Base-by-base conservation (phyloP, 2,888 invertebrate genomes). In the Zygothrica quintamaculata region DNA sequence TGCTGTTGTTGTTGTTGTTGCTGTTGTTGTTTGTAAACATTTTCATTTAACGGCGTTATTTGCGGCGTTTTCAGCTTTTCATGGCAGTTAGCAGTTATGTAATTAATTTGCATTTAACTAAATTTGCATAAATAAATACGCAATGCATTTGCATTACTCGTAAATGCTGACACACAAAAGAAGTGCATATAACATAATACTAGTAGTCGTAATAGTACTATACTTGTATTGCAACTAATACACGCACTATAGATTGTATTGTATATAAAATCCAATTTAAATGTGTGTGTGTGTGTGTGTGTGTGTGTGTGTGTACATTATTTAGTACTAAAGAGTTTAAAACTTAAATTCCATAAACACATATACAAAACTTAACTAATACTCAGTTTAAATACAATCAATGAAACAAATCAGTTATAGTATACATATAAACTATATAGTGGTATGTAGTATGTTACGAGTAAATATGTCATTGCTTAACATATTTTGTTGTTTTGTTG, bases 31-130 rank as follows among this genome's bases (percentile, higher is more conserved):
- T 68, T 59, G 81, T 69, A 74, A 80, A 84, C 84, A 80, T 65
- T 74, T 72, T 53, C 55, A 65, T 65, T 55, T 67, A 56, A 48
- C 22, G 44, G 65, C 39, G 22, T 15, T 59, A 51, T 13, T 67
- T 26, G 56, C 53, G 37, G 34, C 46, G 62, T 59, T 65, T 70
- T 65, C 59, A 65, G 74, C 60, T 60, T 73, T 68, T 66, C 69
- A 53, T 65, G 66, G 69, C 84, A 60, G 82, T 74, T 76, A 65
- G 58, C 64, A 69, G 82, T 66, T 78, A 61, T 75, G 58, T 76
- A 86, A 86, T 88, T 88, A 86, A 87, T 82, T 87, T 72, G 79
- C 70, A 84, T 87, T 84, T 74, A 87, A 88, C 72, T 81, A 84
- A 82, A 79, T 86, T 87, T 88, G 72, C 80, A 76, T 79, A 87